phyloP scores from a whole-genome alignment of 2,888 invertebrate genomes.

The Muscina levida region DNA sequence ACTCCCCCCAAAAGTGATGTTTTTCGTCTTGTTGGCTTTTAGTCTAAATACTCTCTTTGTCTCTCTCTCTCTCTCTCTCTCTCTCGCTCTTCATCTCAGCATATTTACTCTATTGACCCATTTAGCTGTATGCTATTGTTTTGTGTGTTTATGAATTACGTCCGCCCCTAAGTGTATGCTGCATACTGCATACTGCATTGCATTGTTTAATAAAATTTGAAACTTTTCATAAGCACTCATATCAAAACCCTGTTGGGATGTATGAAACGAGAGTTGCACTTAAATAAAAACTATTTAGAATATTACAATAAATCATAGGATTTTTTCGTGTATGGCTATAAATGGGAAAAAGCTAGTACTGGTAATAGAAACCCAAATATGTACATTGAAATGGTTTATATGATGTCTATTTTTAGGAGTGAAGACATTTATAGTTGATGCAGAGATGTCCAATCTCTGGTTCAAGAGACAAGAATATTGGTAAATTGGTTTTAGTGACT shows the following conservation, averaged over 20 bases:
- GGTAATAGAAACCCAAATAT: slow-evolving; percentile 26
- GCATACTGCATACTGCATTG: too few relatives aligned
- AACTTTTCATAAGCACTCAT: slow-evolving; percentile 6
- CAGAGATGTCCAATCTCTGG: too few relatives aligned
- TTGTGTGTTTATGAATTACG: neutral
- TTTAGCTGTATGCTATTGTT: neutral
- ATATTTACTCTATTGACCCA: slow-evolving; percentile 20
- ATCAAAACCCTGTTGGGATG: neutral
- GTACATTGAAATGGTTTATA: slow-evolving; percentile 33
- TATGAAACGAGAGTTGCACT: neutral
- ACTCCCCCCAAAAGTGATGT: neutral
- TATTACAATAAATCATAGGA: slow-evolving; percentile 28
- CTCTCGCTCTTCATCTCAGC: neutral
- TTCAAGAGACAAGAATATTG: too few relatives aligned
- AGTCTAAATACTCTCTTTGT: neutral
- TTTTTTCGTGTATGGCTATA: slow-evolving; percentile 17
- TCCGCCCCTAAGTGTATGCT: neutral
- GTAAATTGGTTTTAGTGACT: too few relatives aligned
- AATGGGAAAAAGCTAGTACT: neutral
- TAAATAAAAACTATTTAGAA: slow-evolving; percentile 16
- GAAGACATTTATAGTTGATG: too few relatives aligned
- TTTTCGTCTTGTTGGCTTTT: neutral
- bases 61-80: neutral
- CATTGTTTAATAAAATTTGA: slow-evolving; percentile 27
- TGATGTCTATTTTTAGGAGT: neutral